phyloP scores from a whole-genome alignment of 1,140 invertebrate species.

The Manduca sexta region DNA sequence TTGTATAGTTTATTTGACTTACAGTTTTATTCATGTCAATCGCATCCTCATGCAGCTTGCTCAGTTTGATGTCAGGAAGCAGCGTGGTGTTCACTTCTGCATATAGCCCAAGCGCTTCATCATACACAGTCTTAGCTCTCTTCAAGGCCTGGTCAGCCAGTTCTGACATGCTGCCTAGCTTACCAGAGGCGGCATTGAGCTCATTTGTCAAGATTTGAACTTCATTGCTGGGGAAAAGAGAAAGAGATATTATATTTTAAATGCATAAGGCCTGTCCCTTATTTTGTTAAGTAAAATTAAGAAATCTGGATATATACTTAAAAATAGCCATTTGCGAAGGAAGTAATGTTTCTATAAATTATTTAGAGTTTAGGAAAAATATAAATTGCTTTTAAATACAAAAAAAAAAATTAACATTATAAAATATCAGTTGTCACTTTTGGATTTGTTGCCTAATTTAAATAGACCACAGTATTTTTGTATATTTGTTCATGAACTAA shows the following conservation, averaged over 20 bases:
- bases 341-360: too few species aligned
- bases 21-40: constrained; percentile 76
- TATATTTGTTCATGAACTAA: too few species aligned
- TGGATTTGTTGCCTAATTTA: too few species aligned
- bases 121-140: constrained; percentile 82
- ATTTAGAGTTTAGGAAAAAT: too few species aligned
- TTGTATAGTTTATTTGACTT: constrained; percentile 17
- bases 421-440: too few species aligned
- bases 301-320: too few species aligned
- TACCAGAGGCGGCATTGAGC: constrained; percentile 75
- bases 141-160: constrained; percentile 81
- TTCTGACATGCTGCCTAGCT: constrained; percentile 79
- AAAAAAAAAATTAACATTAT: too few species aligned
- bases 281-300: too few species aligned
- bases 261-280: too few species aligned
- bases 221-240: constrained; percentile 73
- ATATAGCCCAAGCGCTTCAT: constrained; percentile 85
- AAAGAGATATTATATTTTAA: neutral
- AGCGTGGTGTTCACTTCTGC: constrained; percentile 83
- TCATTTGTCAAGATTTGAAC: constrained; percentile 75
- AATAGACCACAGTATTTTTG: too few species aligned
- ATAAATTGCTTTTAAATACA: too few species aligned
- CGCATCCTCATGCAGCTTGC: constrained; percentile 79
- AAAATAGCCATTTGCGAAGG: too few species aligned
- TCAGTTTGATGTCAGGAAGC: constrained; percentile 83